Conservation (phyloP, 2,113 vertebrate species). For the Hippolais icterina region DNA sequence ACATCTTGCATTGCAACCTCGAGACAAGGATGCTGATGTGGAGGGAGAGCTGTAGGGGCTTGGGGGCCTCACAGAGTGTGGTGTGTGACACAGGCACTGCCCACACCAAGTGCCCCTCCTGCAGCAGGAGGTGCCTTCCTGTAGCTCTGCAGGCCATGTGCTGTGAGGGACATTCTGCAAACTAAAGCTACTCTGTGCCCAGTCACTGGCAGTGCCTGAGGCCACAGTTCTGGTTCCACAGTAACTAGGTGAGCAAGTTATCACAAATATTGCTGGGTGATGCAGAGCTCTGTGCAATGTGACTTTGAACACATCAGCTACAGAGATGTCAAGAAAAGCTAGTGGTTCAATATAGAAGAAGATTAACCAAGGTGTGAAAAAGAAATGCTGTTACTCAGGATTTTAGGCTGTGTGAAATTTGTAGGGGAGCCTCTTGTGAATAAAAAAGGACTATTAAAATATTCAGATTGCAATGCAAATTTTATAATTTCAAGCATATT, state of each 20-base stretch:
- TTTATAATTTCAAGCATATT: neutral
- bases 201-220: neutral
- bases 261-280: neutral
- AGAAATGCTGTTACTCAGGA: neutral
- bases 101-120: no score
- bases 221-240: neutral
- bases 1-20: no score
- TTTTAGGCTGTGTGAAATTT: neutral
- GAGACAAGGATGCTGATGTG: no score
- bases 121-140: neutral
- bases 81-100: no score
- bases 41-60: no score
- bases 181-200: neutral
- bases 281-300: neutral
- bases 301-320: neutral
- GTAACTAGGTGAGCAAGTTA: neutral
- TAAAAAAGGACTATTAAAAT: neutral
- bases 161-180: neutral
- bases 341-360: neutral
- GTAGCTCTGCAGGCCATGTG: neutral
- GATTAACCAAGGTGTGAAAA: neutral
- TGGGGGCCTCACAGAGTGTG: no score
- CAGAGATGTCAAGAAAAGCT: neutral
- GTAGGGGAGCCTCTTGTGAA: neutral
- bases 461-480: neutral